phyloP scores from a whole-genome alignment of 2,888 invertebrate genomes.

The Caenorhabditis imperialis region DNA sequence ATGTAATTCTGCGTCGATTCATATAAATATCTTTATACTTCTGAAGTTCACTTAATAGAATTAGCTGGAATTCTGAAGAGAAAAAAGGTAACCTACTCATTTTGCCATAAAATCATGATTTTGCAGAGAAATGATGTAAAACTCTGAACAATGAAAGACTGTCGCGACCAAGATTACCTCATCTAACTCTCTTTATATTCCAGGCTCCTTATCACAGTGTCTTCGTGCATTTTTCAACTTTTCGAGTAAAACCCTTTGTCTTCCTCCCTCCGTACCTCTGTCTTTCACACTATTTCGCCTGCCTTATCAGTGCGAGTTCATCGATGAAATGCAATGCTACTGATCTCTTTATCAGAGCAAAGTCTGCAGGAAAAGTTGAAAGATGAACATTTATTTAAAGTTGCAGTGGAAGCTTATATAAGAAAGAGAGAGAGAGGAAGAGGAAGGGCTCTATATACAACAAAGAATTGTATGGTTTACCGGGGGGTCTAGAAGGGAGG shows the following conservation, averaged over 20 bases:
- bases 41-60: no score
- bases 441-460: conserved; percentile 40
- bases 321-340: conserved; percentile 42
- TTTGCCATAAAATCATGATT: no score
- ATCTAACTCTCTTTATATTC: conserved; percentile 38
- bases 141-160: no score
- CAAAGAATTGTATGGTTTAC: conserved; percentile 11
- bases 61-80: no score
- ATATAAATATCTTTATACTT: no score
- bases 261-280: conserved; percentile 6
- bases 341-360: conserved; percentile 14
- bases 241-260: conserved; percentile 45
- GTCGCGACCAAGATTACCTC: no score
- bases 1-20: no score
- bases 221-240: conserved; percentile 43
- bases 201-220: conserved; percentile 23
- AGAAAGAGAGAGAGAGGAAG: conserved; percentile 2
- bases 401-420: background rate
- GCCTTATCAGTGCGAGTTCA: conserved; percentile 40
- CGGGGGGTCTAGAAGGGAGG: background rate
- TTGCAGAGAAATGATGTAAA: no score
- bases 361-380: conserved; percentile 16
- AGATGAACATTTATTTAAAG: conserved; percentile 16
- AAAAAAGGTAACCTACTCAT: no score
- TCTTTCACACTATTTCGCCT: conserved; percentile 7